phyloP scores from a whole-genome alignment of 2,888 invertebrate genomes.

The Galerucella pusilla region DNA sequence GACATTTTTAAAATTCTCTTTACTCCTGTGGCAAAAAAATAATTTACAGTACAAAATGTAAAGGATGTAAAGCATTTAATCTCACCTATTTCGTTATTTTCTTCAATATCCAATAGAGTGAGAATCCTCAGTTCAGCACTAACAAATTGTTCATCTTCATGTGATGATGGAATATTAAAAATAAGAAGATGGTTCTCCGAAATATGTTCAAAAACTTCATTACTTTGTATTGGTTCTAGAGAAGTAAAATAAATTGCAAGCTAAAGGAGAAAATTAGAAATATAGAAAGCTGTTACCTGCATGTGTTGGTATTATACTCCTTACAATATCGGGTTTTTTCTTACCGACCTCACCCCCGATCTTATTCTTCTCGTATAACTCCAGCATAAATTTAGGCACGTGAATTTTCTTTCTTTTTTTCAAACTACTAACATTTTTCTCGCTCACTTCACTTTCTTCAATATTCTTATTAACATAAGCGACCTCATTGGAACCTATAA shows the following conservation, averaged over 20 bases:
- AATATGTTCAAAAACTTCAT: conserved; percentile 50
- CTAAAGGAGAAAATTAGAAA: background rate
- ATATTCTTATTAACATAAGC: conserved; percentile 11
- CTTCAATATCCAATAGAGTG: conserved; percentile 56
- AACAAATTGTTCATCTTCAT: conserved; percentile 58
- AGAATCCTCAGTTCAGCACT: conserved; percentile 61
- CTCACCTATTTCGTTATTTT: conserved; percentile 48
- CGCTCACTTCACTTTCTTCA: background rate
- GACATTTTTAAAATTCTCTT: conserved; percentile 56
- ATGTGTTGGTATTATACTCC: conserved; percentile 62
- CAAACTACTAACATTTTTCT: conserved; percentile 24
- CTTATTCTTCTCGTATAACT: conserved; percentile 61
- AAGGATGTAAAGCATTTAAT: background rate
- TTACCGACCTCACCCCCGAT: conserved; percentile 45
- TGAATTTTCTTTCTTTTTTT: conserved; percentile 53
- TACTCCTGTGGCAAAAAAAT: conserved; percentile 42
- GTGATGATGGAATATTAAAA: conserved; percentile 59
- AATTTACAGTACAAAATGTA: background rate
- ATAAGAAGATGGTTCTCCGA: conserved; percentile 59
- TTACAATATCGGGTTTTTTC: conserved; percentile 59
- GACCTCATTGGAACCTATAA: conserved; percentile 43
- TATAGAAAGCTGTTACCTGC: conserved; percentile 53
- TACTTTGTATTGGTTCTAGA: conserved; percentile 51
- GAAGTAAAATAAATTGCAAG: conserved; percentile 14
- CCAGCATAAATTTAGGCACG: conserved; percentile 63